A percentile compares a stretch with the other conserved stretches of the same genome.
Conservation (phyloP, 2,888 invertebrate genomes). For the Halictus ligatus region DNA sequence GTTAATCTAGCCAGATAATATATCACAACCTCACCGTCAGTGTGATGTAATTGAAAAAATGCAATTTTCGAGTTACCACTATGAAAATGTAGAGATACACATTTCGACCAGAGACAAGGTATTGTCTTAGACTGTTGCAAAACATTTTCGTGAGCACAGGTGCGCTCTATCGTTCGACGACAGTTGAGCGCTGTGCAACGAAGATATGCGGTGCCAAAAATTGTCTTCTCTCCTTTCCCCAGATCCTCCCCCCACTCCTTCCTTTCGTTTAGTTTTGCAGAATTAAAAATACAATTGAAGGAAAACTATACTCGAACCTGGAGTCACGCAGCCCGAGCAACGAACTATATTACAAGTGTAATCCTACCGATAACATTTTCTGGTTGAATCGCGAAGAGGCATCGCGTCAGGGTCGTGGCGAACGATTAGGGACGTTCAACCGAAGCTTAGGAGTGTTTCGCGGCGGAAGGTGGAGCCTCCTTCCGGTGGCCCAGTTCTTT, state of each 20-base stretch:
- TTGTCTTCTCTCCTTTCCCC: neutral
- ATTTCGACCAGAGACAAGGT: neutral
- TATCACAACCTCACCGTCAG: neutral
- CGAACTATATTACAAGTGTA: neutral
- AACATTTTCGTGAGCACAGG: neutral
- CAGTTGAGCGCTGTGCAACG: neutral
- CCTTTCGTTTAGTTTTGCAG: neutral
- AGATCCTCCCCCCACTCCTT: neutral
- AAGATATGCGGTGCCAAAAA: neutral
- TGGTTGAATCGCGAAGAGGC: neutral
- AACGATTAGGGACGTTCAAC: conserved; percentile 48
- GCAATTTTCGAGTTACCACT: neutral
- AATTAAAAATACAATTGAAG: neutral
- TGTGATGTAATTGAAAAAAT: neutral
- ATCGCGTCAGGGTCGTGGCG: conserved; percentile 15
- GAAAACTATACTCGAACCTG: neutral
- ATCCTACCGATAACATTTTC: neutral
- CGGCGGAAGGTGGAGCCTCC: conserved; percentile 40
- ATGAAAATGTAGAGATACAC: neutral
- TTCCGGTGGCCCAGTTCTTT: conserved; percentile 71
- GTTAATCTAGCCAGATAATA: neutral
- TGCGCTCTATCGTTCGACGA: neutral
- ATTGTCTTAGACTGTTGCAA: neutral
- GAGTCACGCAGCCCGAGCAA: no score
- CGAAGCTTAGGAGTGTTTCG: conserved; percentile 41